Evolutionary conservation across 2,888 invertebrate genomes (phyloP).

Genomic region (Sialis lutaria): DNA sequence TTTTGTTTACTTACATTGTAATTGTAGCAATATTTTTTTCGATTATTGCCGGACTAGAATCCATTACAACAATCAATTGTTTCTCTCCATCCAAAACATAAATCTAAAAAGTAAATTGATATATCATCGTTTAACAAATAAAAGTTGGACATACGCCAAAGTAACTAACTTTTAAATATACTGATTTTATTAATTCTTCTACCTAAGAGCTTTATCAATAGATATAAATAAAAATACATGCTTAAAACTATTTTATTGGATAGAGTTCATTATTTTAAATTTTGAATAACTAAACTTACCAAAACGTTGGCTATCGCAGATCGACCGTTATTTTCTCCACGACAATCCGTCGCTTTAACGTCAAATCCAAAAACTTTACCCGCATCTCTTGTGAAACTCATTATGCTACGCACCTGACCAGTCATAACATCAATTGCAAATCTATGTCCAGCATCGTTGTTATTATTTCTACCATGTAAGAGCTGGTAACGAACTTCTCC

Average conservation of each 20-base stretch:
- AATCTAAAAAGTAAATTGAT: slow-evolving; percentile 31
- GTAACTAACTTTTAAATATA: too few species aligned
- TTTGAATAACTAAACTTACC: slow-evolving; percentile 32
- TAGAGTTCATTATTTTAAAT: background rate
- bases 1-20: slow-evolving; percentile 30
- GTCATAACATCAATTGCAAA: slow-evolving; percentile 62
- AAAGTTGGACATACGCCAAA: too few species aligned
- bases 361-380: slow-evolving; percentile 72
- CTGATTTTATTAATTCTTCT: too few species aligned
- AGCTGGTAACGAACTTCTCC: slow-evolving; percentile 68
- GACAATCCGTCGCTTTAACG: slow-evolving; percentile 70
- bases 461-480: slow-evolving; percentile 23
- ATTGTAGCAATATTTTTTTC: slow-evolving; percentile 54
- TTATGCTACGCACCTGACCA: slow-evolving; percentile 58
- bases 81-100: slow-evolving; percentile 68
- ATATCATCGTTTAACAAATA: background rate
- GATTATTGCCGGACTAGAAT: slow-evolving; percentile 56
- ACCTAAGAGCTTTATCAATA: too few species aligned
- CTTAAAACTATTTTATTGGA: background rate
- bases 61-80: slow-evolving; percentile 62
- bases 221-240: too few species aligned
- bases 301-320: slow-evolving; percentile 75
- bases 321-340: slow-evolving; percentile 64
- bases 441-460: background rate
- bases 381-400: slow-evolving; percentile 47